A percentile compares a stretch with the other conserved stretches of the same genome.
These are phyloP conservation scores for Danaus chrysippus DNA, from an alignment of 2,888 invertebrate species.

Conservation along the genomic window DNA sequence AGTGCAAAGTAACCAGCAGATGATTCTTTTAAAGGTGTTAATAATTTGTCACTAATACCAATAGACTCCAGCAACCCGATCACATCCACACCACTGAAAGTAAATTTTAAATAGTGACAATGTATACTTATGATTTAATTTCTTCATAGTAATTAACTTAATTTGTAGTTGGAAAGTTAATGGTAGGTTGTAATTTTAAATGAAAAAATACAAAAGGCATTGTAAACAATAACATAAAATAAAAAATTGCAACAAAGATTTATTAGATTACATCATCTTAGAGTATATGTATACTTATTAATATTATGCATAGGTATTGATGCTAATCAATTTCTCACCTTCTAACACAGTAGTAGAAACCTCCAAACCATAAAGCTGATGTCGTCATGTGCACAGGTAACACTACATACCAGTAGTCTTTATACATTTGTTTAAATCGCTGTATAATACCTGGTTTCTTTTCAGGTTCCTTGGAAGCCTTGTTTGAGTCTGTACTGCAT, in stretches of 20 bases:
- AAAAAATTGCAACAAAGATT: too few species aligned
- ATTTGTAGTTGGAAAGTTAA: too few species aligned
- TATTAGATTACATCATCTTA: not conserved
- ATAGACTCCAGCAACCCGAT: constrained; percentile 86
- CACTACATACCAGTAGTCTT: constrained; percentile 97
- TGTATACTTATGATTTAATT: not conserved
- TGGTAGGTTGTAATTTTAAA: too few species aligned
- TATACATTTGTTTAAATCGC: constrained; percentile 93
- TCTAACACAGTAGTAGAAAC: constrained; percentile 91
- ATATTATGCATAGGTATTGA: not conserved
- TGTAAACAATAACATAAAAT: too few species aligned
- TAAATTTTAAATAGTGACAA: constrained; percentile 1
- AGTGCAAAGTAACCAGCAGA: constrained; percentile 93
- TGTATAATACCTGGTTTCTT: constrained; percentile 83
- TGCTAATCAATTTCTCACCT: constrained; percentile 79
- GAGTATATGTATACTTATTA: not conserved
- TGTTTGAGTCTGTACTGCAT: constrained; percentile 31
- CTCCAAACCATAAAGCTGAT: constrained; percentile 92
- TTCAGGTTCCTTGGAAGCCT: constrained; percentile 37
- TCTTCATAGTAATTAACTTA: too few species aligned
- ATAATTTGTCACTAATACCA: constrained; percentile 87
- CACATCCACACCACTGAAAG: constrained; percentile 94
- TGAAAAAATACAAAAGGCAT: too few species aligned
- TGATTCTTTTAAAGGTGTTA: constrained; percentile 87
- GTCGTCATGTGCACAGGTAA: constrained; percentile 95